Conservation (phyloP, 2,888 invertebrate species). For the Oegoconia quadripuncta region DNA sequence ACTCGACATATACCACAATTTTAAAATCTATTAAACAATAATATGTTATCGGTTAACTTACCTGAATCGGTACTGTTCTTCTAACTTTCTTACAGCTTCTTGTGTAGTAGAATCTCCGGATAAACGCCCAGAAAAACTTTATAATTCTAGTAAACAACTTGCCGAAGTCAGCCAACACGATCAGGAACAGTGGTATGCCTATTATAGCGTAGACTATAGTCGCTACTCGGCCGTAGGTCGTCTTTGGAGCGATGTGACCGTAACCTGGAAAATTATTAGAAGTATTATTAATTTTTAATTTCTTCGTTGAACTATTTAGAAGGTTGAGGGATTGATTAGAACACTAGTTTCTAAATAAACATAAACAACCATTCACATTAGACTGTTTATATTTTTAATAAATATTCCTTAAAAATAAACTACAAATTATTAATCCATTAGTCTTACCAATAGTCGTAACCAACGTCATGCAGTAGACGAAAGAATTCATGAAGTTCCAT, state of each 20-base stretch:
- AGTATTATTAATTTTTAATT: not conserved
- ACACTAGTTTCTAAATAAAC: no score
- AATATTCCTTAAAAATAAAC: not conserved
- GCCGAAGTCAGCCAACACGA: conserved; percentile 96
- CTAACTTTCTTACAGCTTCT: conserved; percentile 89
- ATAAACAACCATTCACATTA: no score
- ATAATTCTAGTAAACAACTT: conserved; percentile 94
- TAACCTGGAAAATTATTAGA: conserved; percentile 84
- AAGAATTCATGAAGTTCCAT: conserved; percentile 93
- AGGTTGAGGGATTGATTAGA: no score
- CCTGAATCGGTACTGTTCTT: conserved; percentile 86
- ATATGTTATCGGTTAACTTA: conserved; percentile 41
- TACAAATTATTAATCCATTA: conserved; percentile 1
- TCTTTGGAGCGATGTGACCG: conserved; percentile 96
- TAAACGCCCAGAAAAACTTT: conserved; percentile 94
- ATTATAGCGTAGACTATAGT: conserved; percentile 96
- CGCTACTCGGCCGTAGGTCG: conserved; percentile 89
- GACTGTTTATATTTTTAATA: not conserved
- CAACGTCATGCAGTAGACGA: conserved; percentile 91
- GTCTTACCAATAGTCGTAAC: conserved; percentile 93
- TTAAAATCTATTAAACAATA: no score
- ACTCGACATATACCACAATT: no score
- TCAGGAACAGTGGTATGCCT: conserved; percentile 97
- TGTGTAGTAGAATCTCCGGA: conserved; percentile 90
- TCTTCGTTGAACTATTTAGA: no score